These are phyloP conservation scores for Alcedo atthis DNA, from an alignment of 2,797 vertebrate genomes.

Conservation along the genomic window DNA sequence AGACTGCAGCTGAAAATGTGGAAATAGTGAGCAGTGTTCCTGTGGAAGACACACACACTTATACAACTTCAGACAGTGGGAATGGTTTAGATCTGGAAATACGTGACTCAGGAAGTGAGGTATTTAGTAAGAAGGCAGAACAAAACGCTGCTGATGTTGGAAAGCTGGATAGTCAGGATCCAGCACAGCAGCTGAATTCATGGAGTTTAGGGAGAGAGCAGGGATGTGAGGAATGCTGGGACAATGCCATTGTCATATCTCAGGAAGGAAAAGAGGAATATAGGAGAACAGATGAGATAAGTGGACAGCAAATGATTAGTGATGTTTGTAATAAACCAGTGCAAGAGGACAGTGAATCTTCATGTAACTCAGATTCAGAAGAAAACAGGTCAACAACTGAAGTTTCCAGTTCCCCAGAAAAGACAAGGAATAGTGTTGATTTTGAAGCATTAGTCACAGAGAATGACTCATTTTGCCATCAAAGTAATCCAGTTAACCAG, in stretches of 20 bases:
- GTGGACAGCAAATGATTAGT: slow-evolving; percentile 24
- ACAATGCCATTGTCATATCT: neutral
- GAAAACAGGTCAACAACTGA: slow-evolving; percentile 8
- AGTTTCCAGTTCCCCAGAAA: slow-evolving; percentile 17
- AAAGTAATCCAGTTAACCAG: slow-evolving; percentile 70
- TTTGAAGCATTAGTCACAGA: slow-evolving; percentile 10
- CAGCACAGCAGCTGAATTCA: slow-evolving; percentile 37
- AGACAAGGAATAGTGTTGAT: neutral
- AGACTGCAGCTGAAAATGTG: neutral
- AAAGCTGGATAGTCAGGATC: slow-evolving; percentile 47
- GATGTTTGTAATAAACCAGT: slow-evolving; percentile 49
- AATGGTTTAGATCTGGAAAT: slow-evolving; percentile 62
- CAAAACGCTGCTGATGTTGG: neutral
- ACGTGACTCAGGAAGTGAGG: neutral
- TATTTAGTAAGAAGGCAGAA: neutral
- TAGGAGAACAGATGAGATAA: neutral
- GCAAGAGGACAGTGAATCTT: slow-evolving; percentile 29
- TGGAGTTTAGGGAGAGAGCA: slow-evolving; percentile 45
- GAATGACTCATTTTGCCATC: slow-evolving; percentile 14
- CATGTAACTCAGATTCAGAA: neutral
- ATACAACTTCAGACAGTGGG: slow-evolving; percentile 38
- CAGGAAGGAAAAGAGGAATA: neutral
- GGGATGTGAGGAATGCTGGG: slow-evolving; percentile 20
- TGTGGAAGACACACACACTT: slow-evolving; percentile 56
- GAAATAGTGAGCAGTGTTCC: slow-evolving; percentile 30